Evolutionary conservation across 2,113 vertebrate genomes (phyloP).

Genomic region (Cyanoramphus novaezelandiae): DNA sequence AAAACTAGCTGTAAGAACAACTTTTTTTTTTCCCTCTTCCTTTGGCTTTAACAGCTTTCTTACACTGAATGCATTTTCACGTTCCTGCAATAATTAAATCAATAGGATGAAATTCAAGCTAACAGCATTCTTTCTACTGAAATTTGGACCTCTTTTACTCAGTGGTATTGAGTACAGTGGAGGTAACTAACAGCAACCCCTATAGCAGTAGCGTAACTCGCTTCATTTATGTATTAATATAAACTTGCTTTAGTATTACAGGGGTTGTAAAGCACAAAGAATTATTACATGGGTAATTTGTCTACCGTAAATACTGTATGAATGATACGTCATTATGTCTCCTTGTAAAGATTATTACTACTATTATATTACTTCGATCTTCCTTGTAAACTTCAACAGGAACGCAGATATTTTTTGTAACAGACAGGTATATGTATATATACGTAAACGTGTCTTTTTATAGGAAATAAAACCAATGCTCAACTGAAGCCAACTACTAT

Average conservation of each 20-base stretch:
- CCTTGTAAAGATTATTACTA: background rate
- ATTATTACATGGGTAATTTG: background rate
- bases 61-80: conserved; percentile 41
- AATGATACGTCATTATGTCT: background rate
- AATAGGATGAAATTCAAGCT: conserved; percentile 37
- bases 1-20: conserved; percentile 6
- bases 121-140: background rate
- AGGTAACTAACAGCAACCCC: conserved; percentile 36
- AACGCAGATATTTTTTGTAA: background rate
- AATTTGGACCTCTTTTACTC: conserved; percentile 17
- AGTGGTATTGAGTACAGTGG: background rate
- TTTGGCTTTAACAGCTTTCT: background rate
- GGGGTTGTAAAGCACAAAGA: background rate
- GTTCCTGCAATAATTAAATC: conserved; percentile 24
- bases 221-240: conserved; percentile 15
- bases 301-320: background rate
- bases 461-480: background rate
- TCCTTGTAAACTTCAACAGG: background rate
- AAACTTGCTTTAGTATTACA: background rate
- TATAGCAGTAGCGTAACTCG: background rate
- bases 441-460: background rate
- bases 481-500: background rate
- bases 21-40: too few relatives aligned
- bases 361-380: background rate
- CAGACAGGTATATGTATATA: background rate